These are phyloP conservation scores for Gymnothorax javanicus DNA, from an alignment of 2,797 vertebrate genomes.

Conservation along the genomic window DNA sequence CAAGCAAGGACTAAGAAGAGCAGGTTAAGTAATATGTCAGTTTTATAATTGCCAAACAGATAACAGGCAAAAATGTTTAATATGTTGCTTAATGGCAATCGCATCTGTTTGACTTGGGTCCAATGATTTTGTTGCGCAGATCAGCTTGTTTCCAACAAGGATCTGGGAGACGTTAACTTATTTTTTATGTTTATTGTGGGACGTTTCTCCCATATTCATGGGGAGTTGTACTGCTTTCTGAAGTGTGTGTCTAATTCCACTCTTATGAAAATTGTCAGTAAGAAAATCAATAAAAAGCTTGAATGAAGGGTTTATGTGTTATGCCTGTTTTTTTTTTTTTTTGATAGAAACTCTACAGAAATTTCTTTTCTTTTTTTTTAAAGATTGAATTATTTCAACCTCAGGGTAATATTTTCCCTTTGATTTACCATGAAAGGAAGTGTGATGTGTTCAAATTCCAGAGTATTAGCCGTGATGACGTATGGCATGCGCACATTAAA, in stretches of 20 bases:
- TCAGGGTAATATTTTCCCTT: neutral
- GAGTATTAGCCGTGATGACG: neutral
- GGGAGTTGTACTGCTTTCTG: neutral
- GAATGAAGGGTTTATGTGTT: neutral
- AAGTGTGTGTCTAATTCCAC: no score
- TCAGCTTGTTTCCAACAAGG: neutral
- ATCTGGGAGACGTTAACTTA: neutral
- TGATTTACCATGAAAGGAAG: neutral
- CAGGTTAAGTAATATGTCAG: no score
- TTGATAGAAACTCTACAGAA: neutral
- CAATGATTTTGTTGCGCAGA: neutral
- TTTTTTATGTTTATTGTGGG: neutral
- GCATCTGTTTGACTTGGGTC: no score
- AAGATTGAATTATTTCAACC: neutral
- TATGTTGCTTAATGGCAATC: no score
- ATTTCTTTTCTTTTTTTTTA: neutral
- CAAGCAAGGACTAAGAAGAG: neutral
- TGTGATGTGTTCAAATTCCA: neutral
- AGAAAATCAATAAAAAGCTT: neutral
- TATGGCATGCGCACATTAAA: neutral
- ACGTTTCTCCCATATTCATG: neutral
- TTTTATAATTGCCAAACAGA: no score
- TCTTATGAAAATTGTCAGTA: neutral
- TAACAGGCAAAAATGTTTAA: no score
- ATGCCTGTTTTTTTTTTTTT: neutral